A percentile compares a stretch with the other conserved stretches of the same genome.
Evolutionary conservation across 2,797 vertebrate species (phyloP).

Genomic region (Lithobates sylvaticus): DNA sequence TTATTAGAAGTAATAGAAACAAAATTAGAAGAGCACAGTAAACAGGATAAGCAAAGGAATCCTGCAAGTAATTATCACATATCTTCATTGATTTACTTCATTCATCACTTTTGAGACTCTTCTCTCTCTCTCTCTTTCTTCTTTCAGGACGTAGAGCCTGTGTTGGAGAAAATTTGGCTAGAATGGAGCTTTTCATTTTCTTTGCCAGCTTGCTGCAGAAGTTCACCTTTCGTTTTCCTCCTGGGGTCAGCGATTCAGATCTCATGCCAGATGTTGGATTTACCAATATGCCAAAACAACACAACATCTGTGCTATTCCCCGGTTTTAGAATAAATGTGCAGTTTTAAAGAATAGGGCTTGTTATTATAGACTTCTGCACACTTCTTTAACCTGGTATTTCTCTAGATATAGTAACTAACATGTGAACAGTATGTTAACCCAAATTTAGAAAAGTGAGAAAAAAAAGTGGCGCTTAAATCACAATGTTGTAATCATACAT

Average conservation of each 20-base stretch:
- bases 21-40: no score
- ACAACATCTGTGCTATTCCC: constrained; percentile 1
- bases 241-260: constrained; percentile 46
- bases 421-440: no score
- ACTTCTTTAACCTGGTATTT: no score
- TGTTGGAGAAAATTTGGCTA: not conserved
- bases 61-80: not conserved
- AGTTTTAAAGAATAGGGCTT: no score
- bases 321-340: not conserved
- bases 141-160: constrained; percentile 65
- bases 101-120: no score
- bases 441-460: no score
- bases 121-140: not conserved
- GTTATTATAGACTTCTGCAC: no score
- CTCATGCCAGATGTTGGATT: not conserved
- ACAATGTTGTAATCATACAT: no score
- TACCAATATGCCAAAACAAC: not conserved
- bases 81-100: not conserved
- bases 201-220: constrained; percentile 68
- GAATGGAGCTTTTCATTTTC: constrained; percentile 33
- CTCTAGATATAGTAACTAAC: no score
- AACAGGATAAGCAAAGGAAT: no score
- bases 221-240: constrained; percentile 63
- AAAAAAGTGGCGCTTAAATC: no score
- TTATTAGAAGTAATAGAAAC: no score